phyloP scores from a whole-genome alignment of 1,140 invertebrate species.

The Telenomus remus region DNA sequence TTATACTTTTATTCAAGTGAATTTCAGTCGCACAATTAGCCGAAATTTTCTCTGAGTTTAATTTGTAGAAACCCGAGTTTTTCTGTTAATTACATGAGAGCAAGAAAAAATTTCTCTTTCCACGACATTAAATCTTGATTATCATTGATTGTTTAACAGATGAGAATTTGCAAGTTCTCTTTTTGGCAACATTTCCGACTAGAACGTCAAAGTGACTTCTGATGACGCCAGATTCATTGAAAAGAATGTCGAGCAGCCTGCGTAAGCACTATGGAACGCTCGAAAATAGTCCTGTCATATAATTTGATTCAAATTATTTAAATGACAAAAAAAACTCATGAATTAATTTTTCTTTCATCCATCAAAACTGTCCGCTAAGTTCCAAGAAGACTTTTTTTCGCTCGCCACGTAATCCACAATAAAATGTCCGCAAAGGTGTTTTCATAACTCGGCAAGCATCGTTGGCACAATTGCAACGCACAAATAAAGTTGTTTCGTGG shows the following conservation, averaged over 20 bases:
- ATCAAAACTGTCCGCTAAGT: too few relatives aligned
- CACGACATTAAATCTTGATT: too few relatives aligned
- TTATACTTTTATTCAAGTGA: too few relatives aligned
- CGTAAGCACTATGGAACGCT: constrained; percentile 11
- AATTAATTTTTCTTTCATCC: constrained; percentile 4
- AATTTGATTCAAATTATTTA: constrained; percentile 27
- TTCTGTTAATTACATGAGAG: too few relatives aligned
- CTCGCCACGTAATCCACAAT: not conserved
- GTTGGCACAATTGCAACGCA: constrained; percentile 35
- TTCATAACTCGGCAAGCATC: constrained; percentile 26
- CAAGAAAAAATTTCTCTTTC: too few relatives aligned
- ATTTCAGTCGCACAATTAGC: too few relatives aligned
- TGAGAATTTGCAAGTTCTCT: constrained; percentile 6
- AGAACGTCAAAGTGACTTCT: constrained; percentile 39
- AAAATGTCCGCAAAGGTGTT: constrained; percentile 8
- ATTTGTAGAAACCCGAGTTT: too few relatives aligned
- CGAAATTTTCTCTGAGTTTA: too few relatives aligned
- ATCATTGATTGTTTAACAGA: not conserved
- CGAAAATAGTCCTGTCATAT: constrained; percentile 35
- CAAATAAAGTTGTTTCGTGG: constrained; percentile 36
- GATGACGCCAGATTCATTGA: constrained; percentile 44
- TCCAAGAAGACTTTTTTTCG: too few relatives aligned
- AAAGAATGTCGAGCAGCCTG: constrained; percentile 31
- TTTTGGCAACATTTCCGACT: constrained; percentile 31
- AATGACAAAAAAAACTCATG: not conserved